These are phyloP conservation scores for Physella acuta DNA, from an alignment of 1,140 invertebrate genomes.

Conservation along the genomic window DNA sequence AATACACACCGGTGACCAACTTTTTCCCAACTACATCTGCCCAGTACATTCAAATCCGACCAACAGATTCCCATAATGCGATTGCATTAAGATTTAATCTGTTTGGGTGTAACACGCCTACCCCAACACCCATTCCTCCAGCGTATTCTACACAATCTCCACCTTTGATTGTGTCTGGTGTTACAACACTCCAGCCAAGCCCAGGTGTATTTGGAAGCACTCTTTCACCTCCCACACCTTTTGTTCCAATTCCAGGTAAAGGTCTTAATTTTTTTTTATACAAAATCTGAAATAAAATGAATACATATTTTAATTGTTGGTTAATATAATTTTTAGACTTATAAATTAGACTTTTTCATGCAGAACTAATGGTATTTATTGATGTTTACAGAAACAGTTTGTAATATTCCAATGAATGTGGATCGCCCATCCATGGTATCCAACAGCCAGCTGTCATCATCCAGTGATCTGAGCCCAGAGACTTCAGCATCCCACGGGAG, in stretches of 20 bases:
- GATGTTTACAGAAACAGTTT: background rate
- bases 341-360: background rate
- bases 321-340: too few relatives aligned
- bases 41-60: constrained; percentile 41
- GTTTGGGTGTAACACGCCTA: constrained; percentile 44
- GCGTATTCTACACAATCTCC: background rate
- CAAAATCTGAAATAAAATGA: too few relatives aligned
- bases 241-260: background rate
- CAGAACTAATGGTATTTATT: background rate
- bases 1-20: constrained; percentile 38
- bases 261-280: too few relatives aligned
- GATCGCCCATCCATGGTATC: background rate
- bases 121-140: constrained; percentile 28
- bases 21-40: constrained; percentile 38
- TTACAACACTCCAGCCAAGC: background rate
- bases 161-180: background rate
- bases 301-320: too few relatives aligned
- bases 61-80: constrained; percentile 40
- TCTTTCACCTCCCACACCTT: background rate
- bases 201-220: background rate
- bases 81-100: constrained; percentile 45
- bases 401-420: constrained; percentile 5
- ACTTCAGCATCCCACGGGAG: constrained; percentile 26
- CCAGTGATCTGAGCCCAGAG: background rate
- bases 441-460: background rate